phyloP scores from a whole-genome alignment of 2,888 invertebrate species.

The Lepas anatifera region DNA sequence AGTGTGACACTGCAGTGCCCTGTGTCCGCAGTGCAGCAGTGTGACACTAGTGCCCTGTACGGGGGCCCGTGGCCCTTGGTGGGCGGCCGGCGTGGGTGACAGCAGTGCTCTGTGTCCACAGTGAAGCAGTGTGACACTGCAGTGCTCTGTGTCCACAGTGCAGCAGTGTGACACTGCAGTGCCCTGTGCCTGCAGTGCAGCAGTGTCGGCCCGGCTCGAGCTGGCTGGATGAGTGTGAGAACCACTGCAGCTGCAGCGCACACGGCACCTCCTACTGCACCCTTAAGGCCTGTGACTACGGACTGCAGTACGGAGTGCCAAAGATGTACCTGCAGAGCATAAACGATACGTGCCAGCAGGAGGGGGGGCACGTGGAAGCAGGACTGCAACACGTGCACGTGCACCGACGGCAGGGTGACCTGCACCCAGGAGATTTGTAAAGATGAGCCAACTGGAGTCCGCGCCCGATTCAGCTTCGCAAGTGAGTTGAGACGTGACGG shows the following conservation, averaged over 20 bases:
- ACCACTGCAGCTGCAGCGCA: not conserved
- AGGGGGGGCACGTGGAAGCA: conserved; percentile 15
- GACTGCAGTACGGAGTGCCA: not conserved
- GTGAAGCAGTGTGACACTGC: too few species aligned
- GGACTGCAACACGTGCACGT: conserved; percentile 18
- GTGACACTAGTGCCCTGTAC: too few species aligned
- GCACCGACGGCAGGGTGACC: conserved; percentile 10
- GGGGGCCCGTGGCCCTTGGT: too few species aligned
- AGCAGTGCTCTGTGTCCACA: too few species aligned
- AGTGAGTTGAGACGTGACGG: too few species aligned
- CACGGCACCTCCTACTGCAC: not conserved
- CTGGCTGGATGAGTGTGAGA: conserved; percentile 7
- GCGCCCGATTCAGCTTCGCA: not conserved
- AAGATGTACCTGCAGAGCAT: not conserved
- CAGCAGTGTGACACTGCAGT: too few species aligned
- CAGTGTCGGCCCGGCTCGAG: not conserved
- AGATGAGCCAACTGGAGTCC: not conserved
- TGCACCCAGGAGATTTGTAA: conserved; percentile 16
- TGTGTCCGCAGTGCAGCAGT: too few species aligned
- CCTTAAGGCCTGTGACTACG: not conserved
- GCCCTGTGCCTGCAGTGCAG: not conserved
- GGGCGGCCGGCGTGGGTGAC: too few species aligned
- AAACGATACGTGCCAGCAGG: not conserved
- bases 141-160: too few species aligned
- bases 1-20: too few species aligned